Evolutionary conservation across 2,888 invertebrate genomes (phyloP).

Genomic region (Trissolcus japonicus): DNA sequence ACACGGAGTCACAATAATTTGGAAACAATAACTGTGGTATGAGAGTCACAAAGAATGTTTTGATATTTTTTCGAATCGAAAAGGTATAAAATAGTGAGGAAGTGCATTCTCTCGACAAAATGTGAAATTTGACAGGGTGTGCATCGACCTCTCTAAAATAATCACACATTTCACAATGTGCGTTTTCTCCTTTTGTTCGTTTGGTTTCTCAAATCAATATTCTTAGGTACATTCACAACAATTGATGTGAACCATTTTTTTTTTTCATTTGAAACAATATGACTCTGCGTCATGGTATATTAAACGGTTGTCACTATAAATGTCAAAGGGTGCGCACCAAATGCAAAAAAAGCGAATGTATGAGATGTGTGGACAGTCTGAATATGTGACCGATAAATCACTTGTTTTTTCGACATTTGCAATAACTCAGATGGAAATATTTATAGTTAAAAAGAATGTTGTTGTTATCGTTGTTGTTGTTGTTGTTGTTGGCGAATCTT

Average conservation of each 20-base stretch:
- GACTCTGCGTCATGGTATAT: neutral
- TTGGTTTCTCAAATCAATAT: neutral
- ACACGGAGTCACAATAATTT: slow-evolving; percentile 21
- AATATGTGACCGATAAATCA: slow-evolving; percentile 34
- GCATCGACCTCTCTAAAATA: too few species aligned
- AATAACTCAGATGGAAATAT: slow-evolving; percentile 26
- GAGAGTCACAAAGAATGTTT: slow-evolving; percentile 55
- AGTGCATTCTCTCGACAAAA: neutral
- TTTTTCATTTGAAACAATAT: neutral
- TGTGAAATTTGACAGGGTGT: too few species aligned
- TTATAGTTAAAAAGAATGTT: slow-evolving; percentile 35
- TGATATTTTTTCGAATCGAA: slow-evolving; percentile 57
- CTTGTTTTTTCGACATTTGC: slow-evolving; percentile 16
- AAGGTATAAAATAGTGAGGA: slow-evolving; percentile 30
- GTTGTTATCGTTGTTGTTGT: slow-evolving; percentile 38
- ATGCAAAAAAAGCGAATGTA: slow-evolving; percentile 16
- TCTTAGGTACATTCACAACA: neutral
- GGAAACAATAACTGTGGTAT: slow-evolving; percentile 11
- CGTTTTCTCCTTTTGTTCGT: neutral
- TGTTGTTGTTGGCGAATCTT: slow-evolving; percentile 36
- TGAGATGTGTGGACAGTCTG: slow-evolving; percentile 7
- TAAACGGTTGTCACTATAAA: slow-evolving; percentile 19
- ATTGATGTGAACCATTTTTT: too few species aligned
- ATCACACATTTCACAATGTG: slow-evolving; percentile 1
- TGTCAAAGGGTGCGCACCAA: slow-evolving; percentile 1